These are phyloP conservation scores for Eublepharis macularius DNA, from an alignment of 2,113 vertebrate genomes.

Conservation along the genomic window DNA sequence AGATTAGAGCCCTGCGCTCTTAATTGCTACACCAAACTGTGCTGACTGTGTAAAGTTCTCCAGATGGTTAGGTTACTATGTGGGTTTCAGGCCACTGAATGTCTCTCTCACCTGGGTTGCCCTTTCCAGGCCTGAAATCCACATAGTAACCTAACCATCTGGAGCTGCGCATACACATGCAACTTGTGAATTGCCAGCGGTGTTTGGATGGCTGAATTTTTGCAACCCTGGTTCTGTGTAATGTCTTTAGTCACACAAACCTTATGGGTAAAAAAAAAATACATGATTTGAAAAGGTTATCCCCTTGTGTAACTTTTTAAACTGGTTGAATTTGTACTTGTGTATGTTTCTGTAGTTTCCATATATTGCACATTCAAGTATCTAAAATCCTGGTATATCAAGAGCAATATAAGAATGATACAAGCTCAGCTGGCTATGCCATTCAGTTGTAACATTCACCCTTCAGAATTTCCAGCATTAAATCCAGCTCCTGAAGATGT, in stretches of 20 bases:
- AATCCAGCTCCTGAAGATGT: constrained; percentile 13
- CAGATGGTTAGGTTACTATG: not conserved
- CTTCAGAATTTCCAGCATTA: constrained; percentile 54
- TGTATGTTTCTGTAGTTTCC: constrained; percentile 42
- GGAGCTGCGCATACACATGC: not conserved
- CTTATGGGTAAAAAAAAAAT: not conserved
- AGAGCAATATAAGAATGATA: constrained; percentile 56
- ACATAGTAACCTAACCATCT: not conserved
- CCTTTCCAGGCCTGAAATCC: not conserved
- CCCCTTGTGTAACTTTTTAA: constrained; percentile 46
- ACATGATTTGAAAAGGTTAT: constrained; percentile 51
- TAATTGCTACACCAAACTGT: no score
- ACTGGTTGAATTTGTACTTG: constrained; percentile 14
- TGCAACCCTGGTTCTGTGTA: not conserved
- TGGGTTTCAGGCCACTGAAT: not conserved
- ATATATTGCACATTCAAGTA: constrained; percentile 15
- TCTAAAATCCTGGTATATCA: constrained; percentile 53
- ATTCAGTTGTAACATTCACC: constrained; percentile 45
- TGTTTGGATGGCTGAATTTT: constrained; percentile 40
- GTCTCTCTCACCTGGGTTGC: not conserved
- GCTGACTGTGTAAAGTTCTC: not conserved
- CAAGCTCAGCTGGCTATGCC: constrained; percentile 25
- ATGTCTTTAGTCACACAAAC: not conserved
- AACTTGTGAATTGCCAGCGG: not conserved
- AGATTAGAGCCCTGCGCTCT: no score